Conservation (phyloP, 2,113 vertebrate genomes). For the Cyprinodon variegatus region DNA sequence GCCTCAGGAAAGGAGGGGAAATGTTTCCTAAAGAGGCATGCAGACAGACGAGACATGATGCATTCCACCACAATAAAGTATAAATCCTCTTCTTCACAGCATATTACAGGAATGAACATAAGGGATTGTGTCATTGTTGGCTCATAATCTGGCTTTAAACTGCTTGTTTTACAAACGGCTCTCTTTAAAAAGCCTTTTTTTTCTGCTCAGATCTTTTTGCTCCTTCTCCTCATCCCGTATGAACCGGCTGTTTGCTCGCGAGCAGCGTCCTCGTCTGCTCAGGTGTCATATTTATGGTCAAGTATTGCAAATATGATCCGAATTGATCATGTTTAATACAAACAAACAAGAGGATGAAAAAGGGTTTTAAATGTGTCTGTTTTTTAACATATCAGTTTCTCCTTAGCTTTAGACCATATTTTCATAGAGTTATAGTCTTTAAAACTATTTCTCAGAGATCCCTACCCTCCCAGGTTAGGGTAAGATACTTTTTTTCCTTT, state of each 20-base stretch:
- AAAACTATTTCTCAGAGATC: conserved; percentile 13
- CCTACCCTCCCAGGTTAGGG: conserved; percentile 68
- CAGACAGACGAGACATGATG: conserved; percentile 60
- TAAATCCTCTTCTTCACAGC: conserved; percentile 79
- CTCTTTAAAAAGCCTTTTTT: conserved; percentile 74
- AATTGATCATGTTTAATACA: neutral
- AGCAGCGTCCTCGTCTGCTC: conserved; percentile 16
- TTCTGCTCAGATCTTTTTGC: conserved; percentile 38
- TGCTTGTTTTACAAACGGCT: conserved; percentile 80
- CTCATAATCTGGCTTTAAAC: conserved; percentile 81
- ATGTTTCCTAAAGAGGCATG: conserved; percentile 69
- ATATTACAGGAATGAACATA: conserved; percentile 80
- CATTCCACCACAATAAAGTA: conserved; percentile 77
- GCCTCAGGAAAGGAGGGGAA: conserved; percentile 65
- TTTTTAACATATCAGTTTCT: conserved; percentile 4
- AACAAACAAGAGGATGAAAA: conserved; percentile 4
- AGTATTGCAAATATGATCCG: neutral
- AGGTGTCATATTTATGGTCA: conserved; percentile 21
- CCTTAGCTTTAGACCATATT: conserved; percentile 4
- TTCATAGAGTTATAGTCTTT: neutral
- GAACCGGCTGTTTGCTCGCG: conserved; percentile 68
- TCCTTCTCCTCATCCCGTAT: conserved; percentile 64
- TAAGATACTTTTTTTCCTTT: conserved; percentile 69
- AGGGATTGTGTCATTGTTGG: conserved; percentile 81
- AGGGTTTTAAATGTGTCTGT: neutral